phyloP scores from a whole-genome alignment of 1,140 invertebrate species.

The Saccostrea echinata region DNA sequence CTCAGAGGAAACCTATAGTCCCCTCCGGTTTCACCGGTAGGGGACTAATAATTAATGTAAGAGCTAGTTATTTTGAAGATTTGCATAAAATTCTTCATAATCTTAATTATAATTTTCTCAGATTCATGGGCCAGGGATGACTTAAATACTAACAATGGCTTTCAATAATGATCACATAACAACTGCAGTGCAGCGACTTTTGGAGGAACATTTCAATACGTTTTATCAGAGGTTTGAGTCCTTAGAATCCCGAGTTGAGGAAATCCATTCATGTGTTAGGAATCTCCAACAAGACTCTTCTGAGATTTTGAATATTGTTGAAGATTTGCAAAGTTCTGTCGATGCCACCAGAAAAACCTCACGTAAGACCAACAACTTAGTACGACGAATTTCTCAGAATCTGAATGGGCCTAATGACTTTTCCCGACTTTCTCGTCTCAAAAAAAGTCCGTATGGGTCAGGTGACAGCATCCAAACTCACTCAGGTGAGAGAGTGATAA shows the following conservation, averaged over 20 bases:
- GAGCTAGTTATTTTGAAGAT: no score
- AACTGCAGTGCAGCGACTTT: neutral
- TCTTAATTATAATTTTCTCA: neutral
- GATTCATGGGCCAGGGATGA: neutral
- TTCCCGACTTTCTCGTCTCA: conserved; percentile 1
- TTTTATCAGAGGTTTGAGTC: neutral
- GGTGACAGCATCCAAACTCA: neutral
- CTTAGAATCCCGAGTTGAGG: neutral
- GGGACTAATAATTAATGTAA: no score
- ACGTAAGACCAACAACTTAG: conserved; percentile 7
- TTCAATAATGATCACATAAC: neutral
- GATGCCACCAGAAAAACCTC: neutral
- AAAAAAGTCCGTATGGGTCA: neutral
- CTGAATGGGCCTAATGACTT: conserved; percentile 26
- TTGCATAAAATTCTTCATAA: no score
- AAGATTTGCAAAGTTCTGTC: neutral
- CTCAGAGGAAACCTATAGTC: no score
- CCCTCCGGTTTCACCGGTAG: no score
- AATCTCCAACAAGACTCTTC: neutral
- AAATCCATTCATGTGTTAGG: neutral
- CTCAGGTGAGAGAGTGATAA: conserved; percentile 8
- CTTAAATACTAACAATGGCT: neutral
- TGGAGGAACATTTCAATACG: neutral
- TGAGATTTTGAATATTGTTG: neutral
- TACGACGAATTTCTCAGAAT: conserved; percentile 28